Percentiles rank a stretch among this genome's conserved stretches.
Conservation (phyloP, 2,888 invertebrate species). For the Sycophila texana region DNA sequence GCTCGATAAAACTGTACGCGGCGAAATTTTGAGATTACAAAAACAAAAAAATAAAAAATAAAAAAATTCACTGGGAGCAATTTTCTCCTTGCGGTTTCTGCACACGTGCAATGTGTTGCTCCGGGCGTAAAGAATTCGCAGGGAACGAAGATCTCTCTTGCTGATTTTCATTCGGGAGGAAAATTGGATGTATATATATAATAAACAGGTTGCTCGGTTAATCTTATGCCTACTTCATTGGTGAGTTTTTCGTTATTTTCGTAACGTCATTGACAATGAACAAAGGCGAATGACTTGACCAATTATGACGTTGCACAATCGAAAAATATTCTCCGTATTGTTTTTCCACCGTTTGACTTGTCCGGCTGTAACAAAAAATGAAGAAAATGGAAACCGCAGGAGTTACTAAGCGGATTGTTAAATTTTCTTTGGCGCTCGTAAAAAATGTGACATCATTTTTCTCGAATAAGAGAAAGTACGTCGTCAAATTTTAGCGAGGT, state of each 20-base stretch:
- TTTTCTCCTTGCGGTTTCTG: conserved; percentile 29
- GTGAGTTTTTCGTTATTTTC: neutral
- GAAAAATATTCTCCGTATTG: conserved; percentile 1
- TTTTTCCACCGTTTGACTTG: neutral
- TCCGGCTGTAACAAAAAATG: neutral
- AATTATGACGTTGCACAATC: neutral
- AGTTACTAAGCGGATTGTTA: conserved; percentile 12
- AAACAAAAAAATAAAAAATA: neutral
- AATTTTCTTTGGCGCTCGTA: conserved; percentile 5
- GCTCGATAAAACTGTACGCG: neutral
- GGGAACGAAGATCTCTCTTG: neutral
- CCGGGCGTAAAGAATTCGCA: too few species aligned
- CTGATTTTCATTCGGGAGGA: neutral
- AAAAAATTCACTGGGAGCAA: neutral
- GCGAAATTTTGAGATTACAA: neutral
- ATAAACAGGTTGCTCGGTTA: neutral
- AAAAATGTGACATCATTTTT: neutral
- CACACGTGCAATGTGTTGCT: neutral
- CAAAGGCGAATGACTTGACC: too few species aligned
- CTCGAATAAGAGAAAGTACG: conserved; percentile 14
- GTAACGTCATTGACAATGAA: neutral
- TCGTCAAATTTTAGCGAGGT: too few species aligned
- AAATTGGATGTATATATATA: conserved; percentile 8
- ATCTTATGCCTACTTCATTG: too few species aligned
- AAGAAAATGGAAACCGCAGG: neutral